A percentile compares a stretch with the other conserved stretches of the same genome.
These are phyloP conservation scores for Pagetopsis macropterus DNA, from an alignment of 2,797 vertebrate genomes.

Conservation along the genomic window DNA sequence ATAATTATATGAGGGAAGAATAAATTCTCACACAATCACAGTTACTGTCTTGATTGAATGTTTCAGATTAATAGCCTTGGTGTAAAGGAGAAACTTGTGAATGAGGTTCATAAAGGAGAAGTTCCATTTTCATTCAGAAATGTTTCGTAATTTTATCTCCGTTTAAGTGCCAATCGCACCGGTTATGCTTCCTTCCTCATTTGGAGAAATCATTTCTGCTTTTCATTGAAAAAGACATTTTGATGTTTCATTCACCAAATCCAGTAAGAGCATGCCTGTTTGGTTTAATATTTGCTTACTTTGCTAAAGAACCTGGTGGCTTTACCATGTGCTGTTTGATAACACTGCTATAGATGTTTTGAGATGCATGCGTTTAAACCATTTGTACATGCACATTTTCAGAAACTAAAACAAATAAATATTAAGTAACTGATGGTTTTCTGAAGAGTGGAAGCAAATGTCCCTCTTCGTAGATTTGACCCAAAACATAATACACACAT, in stretches of 20 bases:
- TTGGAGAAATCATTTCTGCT: slow-evolving; percentile 48
- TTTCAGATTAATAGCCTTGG: not conserved
- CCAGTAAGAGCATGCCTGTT: slow-evolving; percentile 9
- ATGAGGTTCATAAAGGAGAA: not conserved
- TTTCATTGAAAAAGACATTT: slow-evolving; percentile 19
- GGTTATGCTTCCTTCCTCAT: slow-evolving; percentile 54
- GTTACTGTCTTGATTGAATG: not conserved
- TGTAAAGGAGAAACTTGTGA: not conserved
- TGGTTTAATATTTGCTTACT: not conserved
- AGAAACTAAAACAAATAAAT: not conserved
- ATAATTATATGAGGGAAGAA: slow-evolving; percentile 12
- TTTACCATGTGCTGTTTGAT: not conserved
- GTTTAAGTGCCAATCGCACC: not conserved
- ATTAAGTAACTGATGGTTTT: not conserved
- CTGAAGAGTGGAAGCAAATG: not conserved
- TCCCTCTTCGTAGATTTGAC: not conserved
- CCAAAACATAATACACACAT: not conserved
- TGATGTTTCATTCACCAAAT: not conserved
- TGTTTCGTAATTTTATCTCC: slow-evolving; percentile 6
- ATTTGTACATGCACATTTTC: not conserved
- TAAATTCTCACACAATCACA: not conserved
- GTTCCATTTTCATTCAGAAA: slow-evolving; percentile 10
- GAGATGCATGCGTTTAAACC: not conserved
- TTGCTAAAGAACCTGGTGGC: not conserved
- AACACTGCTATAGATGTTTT: not conserved